phyloP scores from a whole-genome alignment of 2,888 invertebrate species.

The Drosophila nr. perissopoda region DNA sequence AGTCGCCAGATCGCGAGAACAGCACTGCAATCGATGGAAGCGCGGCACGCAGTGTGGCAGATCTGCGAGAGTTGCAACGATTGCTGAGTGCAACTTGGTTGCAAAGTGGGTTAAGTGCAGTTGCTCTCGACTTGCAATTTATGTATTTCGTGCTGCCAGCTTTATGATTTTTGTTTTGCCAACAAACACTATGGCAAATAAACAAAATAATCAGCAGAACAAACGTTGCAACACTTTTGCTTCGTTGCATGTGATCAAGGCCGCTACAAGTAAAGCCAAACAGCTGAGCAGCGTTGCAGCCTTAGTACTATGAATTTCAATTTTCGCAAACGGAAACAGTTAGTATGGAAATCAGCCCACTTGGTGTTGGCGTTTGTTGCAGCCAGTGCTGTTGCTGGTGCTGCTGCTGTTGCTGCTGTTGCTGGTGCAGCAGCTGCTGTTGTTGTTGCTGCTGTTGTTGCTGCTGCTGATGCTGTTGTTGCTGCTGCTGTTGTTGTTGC shows the following conservation, averaged over 20 bases:
- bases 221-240: constrained; percentile 74
- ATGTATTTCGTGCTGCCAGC: constrained; percentile 62
- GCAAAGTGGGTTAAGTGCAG: constrained; percentile 68
- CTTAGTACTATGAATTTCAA: constrained; percentile 68
- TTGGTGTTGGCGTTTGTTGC: constrained; percentile 36
- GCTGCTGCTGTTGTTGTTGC: accelerated
- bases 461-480: accelerated
- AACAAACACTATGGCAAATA: constrained; percentile 58
- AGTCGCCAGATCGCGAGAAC: constrained; percentile 41
- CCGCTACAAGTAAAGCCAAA: constrained; percentile 29
- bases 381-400: constrained; percentile 9
- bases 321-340: constrained; percentile 62
- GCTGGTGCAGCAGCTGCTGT: background rate
- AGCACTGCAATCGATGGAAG: constrained; percentile 62
- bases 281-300: constrained; percentile 43
- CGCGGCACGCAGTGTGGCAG: constrained; percentile 56
- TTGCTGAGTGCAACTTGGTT: constrained; percentile 22
- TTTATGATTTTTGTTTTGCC: constrained; percentile 61
- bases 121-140: constrained; percentile 56
- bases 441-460: background rate
- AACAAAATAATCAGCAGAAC: constrained; percentile 72
- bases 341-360: constrained; percentile 55
- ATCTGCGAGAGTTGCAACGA: constrained; percentile 28
- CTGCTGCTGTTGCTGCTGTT: constrained; percentile 11
- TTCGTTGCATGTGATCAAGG: constrained; percentile 60